Base-by-base conservation (phyloP, 2,797 vertebrate genomes). In the Melanotaenia boesemani region DNA sequence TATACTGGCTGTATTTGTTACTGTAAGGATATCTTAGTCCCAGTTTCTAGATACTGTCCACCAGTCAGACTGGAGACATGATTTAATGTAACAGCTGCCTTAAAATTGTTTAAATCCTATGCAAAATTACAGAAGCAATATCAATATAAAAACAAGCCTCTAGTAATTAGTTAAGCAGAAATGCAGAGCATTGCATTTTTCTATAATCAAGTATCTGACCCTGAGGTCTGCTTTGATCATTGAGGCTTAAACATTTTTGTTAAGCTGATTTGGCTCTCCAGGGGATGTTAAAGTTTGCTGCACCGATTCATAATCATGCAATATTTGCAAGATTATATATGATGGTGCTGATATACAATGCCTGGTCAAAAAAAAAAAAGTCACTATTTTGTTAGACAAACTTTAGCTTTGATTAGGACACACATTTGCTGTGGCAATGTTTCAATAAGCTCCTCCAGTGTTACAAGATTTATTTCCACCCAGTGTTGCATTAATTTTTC, bases 211-310 rank as follows among this genome's bases (percentile, higher is more conserved):
- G 1, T 64, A 34, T 1, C 8, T 63, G 54, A 82, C 79, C 63
- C 55, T 76, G 59, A 79, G 16, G 50, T 69, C 39, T 60, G 22
- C 8, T 67, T 60, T 61, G 20, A 28, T 24, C 44, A 37, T 41
- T 56, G 32, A 30, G 61, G 46, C 74, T 67, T 67, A 72, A 67
- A 66, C 46, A 54, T 41, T 10, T 50, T 24, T 26, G 39, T 67
- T 67, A 20, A 61, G 26, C 61, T 41, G 46, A 60, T 63, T 72
- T 66, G 12, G 34, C 46, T 77, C 59, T 76, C 62, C 32, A 24
- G 26, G 20, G 71, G 59, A 70, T 26, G 7, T 77, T 85, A 67
- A 62, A 52, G 57, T 28, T 28, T 28, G 28, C 28, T 28, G 28
- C 28, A 28, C 28, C 28, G 28, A 4, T 28, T 28, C 28, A 28